These are phyloP conservation scores for Percopsis omiscomaycus DNA, from an alignment of 2,797 vertebrate species.

Conservation along the genomic window DNA sequence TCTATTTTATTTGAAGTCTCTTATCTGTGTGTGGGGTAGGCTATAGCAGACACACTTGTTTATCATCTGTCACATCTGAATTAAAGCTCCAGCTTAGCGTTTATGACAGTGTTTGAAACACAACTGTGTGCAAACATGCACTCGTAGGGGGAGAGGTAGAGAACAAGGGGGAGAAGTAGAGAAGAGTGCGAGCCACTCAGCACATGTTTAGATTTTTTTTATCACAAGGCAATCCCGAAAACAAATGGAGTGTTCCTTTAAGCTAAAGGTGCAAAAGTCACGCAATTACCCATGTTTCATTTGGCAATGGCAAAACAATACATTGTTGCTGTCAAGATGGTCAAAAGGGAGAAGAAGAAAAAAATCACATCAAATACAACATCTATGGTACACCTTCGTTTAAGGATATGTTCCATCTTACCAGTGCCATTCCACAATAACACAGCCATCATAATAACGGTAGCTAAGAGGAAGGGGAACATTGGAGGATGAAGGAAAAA, in stretches of 20 bases:
- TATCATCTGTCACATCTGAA: constrained; percentile 18
- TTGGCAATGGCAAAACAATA: constrained; percentile 11
- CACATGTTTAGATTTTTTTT: too few species aligned
- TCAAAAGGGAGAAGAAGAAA: constrained; percentile 2
- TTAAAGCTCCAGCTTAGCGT: background rate
- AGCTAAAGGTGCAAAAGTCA: constrained; percentile 22
- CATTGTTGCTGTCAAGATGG: constrained; percentile 40
- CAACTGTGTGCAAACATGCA: too few species aligned
- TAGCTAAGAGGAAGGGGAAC: constrained; percentile 59
- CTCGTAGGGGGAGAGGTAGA: too few species aligned
- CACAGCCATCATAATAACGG: constrained; percentile 77
- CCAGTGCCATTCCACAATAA: constrained; percentile 78
- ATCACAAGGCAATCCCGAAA: too few species aligned
- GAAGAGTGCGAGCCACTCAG: too few species aligned
- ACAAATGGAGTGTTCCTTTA: too few species aligned
- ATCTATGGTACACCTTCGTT: constrained; percentile 50
- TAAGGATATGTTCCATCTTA: constrained; percentile 68
- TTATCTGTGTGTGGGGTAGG: constrained; percentile 9
- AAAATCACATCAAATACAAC: constrained; percentile 61
- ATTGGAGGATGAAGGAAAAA: constrained; percentile 34
- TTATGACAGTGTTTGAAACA: too few species aligned
- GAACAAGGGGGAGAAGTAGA: too few species aligned
- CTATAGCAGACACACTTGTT: background rate
- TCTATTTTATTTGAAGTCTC: constrained; percentile 39
- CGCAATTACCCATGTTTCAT: constrained; percentile 44